These are phyloP conservation scores for Muntiacus reevesi DNA, from an alignment of 2,113 vertebrate species.

Conservation along the genomic window DNA sequence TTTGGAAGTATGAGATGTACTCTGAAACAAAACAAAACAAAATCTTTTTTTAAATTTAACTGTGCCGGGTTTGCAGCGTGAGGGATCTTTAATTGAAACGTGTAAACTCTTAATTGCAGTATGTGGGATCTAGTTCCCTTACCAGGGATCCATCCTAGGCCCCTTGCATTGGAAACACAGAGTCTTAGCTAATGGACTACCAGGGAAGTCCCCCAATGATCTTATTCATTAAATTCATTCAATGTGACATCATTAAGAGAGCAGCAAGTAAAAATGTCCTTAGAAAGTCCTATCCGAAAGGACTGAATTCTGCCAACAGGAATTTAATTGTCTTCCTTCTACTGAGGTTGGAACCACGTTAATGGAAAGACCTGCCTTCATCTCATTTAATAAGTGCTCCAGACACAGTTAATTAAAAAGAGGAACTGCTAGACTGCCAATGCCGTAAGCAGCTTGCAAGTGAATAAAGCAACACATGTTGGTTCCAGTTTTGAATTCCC, in stretches of 20 bases:
- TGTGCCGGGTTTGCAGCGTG: rapidly evolving
- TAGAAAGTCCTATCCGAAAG: background rate
- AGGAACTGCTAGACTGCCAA: background rate
- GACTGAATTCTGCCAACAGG: background rate
- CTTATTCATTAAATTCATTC: background rate
- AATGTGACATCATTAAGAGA: background rate
- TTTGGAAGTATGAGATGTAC: background rate
- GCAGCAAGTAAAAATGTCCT: background rate
- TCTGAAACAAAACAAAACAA: background rate
- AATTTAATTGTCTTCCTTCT: background rate
- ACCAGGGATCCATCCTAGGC: background rate
- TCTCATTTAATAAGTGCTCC: background rate
- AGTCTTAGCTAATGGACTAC: background rate
- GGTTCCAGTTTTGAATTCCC: background rate
- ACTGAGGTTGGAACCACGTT: background rate
- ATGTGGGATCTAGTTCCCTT: background rate
- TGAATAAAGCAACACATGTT: background rate
- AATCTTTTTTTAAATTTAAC: background rate
- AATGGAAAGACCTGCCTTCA: background rate
- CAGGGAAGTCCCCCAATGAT: background rate
- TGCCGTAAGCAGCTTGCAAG: background rate
- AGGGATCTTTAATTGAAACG: background rate
- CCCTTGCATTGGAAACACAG: background rate
- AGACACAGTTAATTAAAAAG: background rate
- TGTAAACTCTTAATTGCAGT: background rate